Evolutionary conservation across 2,113 vertebrate genomes (phyloP), one percentile per base, ranked within the genome.

Genomic region (Malurus alboscapulatus): DNA sequence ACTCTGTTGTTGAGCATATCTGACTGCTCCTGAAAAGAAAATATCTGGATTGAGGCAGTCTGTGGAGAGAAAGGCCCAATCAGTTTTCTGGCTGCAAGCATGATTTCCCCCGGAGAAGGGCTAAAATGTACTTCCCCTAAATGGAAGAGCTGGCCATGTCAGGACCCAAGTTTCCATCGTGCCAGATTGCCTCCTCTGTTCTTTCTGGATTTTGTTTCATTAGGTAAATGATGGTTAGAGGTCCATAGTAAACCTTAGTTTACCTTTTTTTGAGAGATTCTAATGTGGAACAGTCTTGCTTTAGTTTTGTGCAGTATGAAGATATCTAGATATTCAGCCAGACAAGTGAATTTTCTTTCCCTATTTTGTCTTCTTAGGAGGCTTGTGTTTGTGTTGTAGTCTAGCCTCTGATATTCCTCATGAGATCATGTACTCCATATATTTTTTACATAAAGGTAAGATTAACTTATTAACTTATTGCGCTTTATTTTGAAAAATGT

Each of bases 391-490:
- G 34, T 99, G 99, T 97, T 98, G 97, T 92, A 98, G 98, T 93
- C 97, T 97, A 6, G 95, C 97, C 42, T 84, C 95, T 44, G 84
- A 83, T 72, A 95, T 88, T 86, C 88, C 92, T 77, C 95, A 97
- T 58, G 98, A 98, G 88, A 72, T 98, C 71, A 96, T 88, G 3
- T 99, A 99, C 96, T 98, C 98, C 5, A 88, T 99, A 20, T 97
- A 98, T 80, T 98, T 98, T 87, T 96, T 99, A 74, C 99, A 99
- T 97, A 98, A 98, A 98, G 99, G 99, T 98, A 97, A 54, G 77
- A 44, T 61, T 63, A 75, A 72, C 26, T 15, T 45, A 9, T 79
- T 38, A 48, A 72, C 14, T 80, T 88, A 34, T 29, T 75, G 7
- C 40, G 7, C 54, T 88, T 87, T 54, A 44, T 88, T 94, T 84